Evolutionary conservation across 2,797 vertebrate species (phyloP), one percentile per base, ranked within the genome.

Genomic region (Astyanax mexicanus): DNA sequence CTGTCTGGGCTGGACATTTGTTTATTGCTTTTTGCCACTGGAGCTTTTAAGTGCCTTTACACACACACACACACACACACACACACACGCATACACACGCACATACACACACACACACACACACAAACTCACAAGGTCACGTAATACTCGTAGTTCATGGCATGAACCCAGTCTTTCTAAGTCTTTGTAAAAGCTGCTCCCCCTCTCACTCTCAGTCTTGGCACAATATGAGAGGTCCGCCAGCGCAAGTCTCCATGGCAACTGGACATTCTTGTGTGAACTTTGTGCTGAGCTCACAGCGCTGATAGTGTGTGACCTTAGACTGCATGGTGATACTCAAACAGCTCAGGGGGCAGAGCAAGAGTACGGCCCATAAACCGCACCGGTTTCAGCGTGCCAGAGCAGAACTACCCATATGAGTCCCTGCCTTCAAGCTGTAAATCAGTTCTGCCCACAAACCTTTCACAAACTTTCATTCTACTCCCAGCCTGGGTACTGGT

Each of bases 201-300:
- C 83, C 78, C 86, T 55, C 85, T 84, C 86, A 78, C 79, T 85
- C 73, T 79, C 80, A 84, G 88, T 84, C 85, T 86, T 86, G 85
- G 84, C 84, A 71, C 86, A 80, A 89, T 88, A 85, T 44, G 45
- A 85, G 75, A 75, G 88, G 84, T 77, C 71, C 81, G 83, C 82
- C 80, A 69, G 62, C 74, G 83, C 76, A 81, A 25, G 90, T 92
- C 86, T 82, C 90, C 88, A 32, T 55, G 87, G 90, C 15, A 61
- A 91, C 89, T 6, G 82, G 80, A 83, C 89, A 80, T 67, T 90
- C 82, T 81, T 76, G 81, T 86, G 84, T 91, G 91, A 92, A 93
- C 91, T 93, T 92, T 91, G 87, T 88, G 84, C 85, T 29, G 82
- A 80, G 66, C 84, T 85, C 85, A 87, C 85, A 83, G 85, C 71